A percentile compares a stretch with the other conserved stretches of the same genome.
phyloP scores from a whole-genome alignment of 2,113 vertebrate genomes.

The Polypterus senegalus region DNA sequence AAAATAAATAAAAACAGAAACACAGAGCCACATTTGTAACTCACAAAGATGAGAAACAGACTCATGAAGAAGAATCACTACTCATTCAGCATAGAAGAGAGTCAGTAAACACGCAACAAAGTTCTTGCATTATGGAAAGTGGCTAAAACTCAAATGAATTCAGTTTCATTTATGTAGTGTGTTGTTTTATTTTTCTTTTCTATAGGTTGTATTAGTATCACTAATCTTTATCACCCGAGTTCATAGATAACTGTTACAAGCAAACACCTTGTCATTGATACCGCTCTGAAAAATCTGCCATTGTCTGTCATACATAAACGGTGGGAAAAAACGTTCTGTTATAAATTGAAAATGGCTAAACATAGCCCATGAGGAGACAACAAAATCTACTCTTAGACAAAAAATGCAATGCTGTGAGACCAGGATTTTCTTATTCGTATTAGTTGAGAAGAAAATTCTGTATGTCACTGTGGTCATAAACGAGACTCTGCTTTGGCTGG shows the following conservation, averaged over 20 bases:
- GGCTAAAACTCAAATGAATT: constrained; percentile 32
- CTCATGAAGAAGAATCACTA: constrained; percentile 81
- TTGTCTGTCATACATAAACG: too few relatives aligned
- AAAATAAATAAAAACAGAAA: constrained; percentile 59
- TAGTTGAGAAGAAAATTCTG: too few relatives aligned
- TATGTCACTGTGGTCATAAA: too few relatives aligned
- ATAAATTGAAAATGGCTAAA: too few relatives aligned
- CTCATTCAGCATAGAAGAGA: constrained; percentile 44
- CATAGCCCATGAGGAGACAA: too few relatives aligned
- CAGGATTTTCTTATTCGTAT: too few relatives aligned
- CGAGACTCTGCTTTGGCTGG: too few relatives aligned
- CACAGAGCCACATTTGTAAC: constrained; percentile 42
- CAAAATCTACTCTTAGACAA: too few relatives aligned
- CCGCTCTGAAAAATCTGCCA: constrained; percentile 36
- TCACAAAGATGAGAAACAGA: constrained; percentile 70
- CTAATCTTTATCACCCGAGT: constrained; percentile 41
- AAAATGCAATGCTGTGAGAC: too few relatives aligned
- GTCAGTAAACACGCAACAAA: constrained; percentile 67
- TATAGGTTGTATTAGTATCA: too few relatives aligned
- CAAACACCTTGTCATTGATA: constrained; percentile 61
- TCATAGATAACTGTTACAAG: constrained; percentile 56
- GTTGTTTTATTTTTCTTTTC: constrained; percentile 6
- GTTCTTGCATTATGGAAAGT: constrained; percentile 52
- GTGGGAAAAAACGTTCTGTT: too few relatives aligned
- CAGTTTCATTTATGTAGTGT: constrained; percentile 42